These are phyloP conservation scores for Byasa hedistus DNA, from an alignment of 2,888 invertebrate genomes.

Conservation along the genomic window DNA sequence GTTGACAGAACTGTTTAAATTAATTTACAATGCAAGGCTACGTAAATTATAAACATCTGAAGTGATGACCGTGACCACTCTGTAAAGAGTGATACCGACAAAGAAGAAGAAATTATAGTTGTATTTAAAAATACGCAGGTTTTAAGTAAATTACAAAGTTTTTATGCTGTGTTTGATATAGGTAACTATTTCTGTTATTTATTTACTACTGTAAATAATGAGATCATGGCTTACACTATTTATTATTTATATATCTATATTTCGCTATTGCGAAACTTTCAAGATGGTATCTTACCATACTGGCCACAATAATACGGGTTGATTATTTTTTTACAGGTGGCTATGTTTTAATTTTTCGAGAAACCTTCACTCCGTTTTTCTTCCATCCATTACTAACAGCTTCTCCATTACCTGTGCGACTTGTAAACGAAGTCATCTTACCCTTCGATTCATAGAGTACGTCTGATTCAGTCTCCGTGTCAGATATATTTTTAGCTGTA, in stretches of 20 bases:
- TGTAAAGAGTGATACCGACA: no score
- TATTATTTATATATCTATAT: not conserved
- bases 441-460: constrained; percentile 88
- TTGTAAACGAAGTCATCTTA: constrained; percentile 73
- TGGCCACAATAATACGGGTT: not conserved
- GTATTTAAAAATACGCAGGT: no score
- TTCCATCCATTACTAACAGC: constrained; percentile 72
- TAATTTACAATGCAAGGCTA: no score
- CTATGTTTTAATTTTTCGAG: constrained; percentile 70
- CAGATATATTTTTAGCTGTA: constrained; percentile 82
- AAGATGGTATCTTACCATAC: not conserved
- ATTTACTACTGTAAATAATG: constrained; percentile 1
- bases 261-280: not conserved
- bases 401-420: constrained; percentile 66
- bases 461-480: constrained; percentile 92
- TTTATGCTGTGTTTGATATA: no score
- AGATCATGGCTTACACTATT: constrained; percentile 5
- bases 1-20: no score
- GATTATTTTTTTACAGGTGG: constrained; percentile 33
- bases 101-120: no score
- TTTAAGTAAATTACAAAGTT: no score
- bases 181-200: no score
- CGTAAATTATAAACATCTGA: no score
- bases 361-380: constrained; percentile 77
- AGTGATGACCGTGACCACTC: no score